A percentile compares a stretch with the other conserved stretches of the same genome.
phyloP scores from a whole-genome alignment of 2,113 vertebrate species.

The Brevimyrus niger region DNA sequence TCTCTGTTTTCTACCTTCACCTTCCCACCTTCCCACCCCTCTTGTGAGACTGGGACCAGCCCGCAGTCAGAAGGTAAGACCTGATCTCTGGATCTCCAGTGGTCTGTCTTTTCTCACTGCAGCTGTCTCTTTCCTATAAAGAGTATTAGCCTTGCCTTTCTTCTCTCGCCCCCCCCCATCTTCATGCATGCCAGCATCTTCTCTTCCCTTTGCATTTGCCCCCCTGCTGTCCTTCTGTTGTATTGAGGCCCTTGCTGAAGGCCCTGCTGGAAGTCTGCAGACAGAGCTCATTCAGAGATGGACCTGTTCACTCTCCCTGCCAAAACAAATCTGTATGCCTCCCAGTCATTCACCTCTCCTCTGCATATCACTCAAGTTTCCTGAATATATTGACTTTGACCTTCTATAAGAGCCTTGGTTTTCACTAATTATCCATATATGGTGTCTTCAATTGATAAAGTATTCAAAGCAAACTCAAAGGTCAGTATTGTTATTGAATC shows the following conservation, averaged over 20 bases:
- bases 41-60: constrained; percentile 14
- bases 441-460: background rate
- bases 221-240: background rate
- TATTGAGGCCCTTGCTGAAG: background rate
- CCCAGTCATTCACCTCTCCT: background rate
- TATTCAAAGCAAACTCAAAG: background rate
- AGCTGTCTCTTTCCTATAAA: constrained; percentile 30
- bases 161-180: background rate
- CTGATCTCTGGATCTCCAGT: constrained; percentile 17
- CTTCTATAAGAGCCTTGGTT: background rate
- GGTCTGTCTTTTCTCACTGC: constrained; percentile 32
- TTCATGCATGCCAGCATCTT: background rate
- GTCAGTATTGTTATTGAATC: background rate
- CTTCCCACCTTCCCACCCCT: background rate
- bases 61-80: constrained; percentile 7
- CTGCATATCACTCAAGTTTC: background rate
- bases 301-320: background rate
- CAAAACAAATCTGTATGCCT: background rate
- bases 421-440: background rate
- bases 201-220: background rate
- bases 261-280: background rate
- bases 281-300: background rate
- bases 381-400: constrained; percentile 5
- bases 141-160: constrained; percentile 18
- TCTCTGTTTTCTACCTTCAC: background rate